Evolutionary conservation across 2,797 vertebrate genomes (phyloP).

Genomic region (Tamandua tetradactyla): DNA sequence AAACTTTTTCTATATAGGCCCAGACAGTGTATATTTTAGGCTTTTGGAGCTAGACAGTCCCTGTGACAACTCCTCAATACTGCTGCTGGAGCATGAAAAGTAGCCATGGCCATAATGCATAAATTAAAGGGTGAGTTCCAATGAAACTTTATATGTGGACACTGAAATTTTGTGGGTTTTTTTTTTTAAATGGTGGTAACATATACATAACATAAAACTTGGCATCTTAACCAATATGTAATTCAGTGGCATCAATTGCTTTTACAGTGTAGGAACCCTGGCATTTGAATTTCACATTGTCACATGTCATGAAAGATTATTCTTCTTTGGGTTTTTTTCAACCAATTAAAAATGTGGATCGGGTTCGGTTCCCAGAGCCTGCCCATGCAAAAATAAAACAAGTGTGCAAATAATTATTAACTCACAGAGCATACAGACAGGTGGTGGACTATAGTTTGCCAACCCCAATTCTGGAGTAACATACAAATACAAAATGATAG

Average conservation of each 20-base stretch:
- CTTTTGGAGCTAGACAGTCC: not conserved
- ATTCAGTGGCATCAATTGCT: no score
- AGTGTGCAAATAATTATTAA: not conserved
- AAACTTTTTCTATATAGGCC: not conserved
- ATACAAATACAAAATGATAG: not conserved
- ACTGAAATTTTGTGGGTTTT: no score
- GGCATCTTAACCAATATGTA: no score
- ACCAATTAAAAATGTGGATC: not conserved
- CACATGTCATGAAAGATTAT: not conserved
- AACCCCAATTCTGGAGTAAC: not conserved
- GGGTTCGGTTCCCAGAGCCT: no score
- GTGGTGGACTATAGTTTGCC: not conserved
- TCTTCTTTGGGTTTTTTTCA: not conserved
- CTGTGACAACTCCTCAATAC: not conserved
- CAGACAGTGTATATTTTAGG: not conserved
- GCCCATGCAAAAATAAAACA: no score
- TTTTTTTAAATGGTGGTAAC: no score
- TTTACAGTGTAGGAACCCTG: not conserved
- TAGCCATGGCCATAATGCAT: not conserved
- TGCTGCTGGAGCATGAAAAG: not conserved
- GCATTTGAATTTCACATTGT: not conserved
- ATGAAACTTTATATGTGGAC: not conserved
- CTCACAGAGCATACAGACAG: not conserved
- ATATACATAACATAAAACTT: no score
- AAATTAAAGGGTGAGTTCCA: not conserved